A percentile compares a stretch with the other conserved stretches of the same genome.
These are phyloP conservation scores for Gobionotothen gibberifrons DNA, from an alignment of 2,797 vertebrate genomes.

Conservation along the genomic window DNA sequence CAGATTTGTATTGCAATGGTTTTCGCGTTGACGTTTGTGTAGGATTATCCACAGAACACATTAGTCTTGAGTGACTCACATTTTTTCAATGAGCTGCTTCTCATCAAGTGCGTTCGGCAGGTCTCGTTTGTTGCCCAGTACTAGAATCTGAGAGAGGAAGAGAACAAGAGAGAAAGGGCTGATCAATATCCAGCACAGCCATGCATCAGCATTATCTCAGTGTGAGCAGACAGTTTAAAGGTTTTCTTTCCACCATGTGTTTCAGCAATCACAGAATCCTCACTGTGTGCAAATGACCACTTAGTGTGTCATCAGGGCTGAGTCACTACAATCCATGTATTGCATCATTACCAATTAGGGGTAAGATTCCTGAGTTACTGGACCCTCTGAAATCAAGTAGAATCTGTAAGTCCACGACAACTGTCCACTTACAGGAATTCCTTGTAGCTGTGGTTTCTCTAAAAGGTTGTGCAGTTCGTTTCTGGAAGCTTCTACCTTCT, in stretches of 20 bases:
- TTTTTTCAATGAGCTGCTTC: slow-evolving; percentile 99
- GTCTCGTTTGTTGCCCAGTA: slow-evolving; percentile 98
- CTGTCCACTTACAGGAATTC: slow-evolving; percentile 91
- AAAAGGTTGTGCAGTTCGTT: slow-evolving; percentile 98
- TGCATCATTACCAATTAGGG: slow-evolving; percentile 19
- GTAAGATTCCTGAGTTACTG: slow-evolving; percentile 14
- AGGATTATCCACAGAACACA: neutral
- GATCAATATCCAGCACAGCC: slow-evolving; percentile 16
- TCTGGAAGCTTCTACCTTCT: slow-evolving; percentile 97
- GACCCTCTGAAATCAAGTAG: slow-evolving; percentile 21
- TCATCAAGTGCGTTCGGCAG: slow-evolving; percentile 94
- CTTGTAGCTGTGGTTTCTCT: slow-evolving; percentile 98
- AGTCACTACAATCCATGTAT: slow-evolving; percentile 36
- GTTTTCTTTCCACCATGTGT: slow-evolving; percentile 3
- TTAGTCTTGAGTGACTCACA: slow-evolving; percentile 83
- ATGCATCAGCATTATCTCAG: slow-evolving; percentile 7
- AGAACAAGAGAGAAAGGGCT: neutral
- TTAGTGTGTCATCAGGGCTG: slow-evolving; percentile 23
- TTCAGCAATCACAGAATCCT: neutral
- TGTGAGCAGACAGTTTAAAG: slow-evolving; percentile 6
- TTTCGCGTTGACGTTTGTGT: neutral
- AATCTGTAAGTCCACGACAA: slow-evolving; percentile 8
- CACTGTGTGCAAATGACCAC: slow-evolving; percentile 30
- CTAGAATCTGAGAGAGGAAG: slow-evolving; percentile 89
- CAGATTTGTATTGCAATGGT: neutral